Evolutionary conservation across 2,113 vertebrate species (phyloP), one percentile per base, ranked within the genome.

Genomic region (Struthidea cinerea): DNA sequence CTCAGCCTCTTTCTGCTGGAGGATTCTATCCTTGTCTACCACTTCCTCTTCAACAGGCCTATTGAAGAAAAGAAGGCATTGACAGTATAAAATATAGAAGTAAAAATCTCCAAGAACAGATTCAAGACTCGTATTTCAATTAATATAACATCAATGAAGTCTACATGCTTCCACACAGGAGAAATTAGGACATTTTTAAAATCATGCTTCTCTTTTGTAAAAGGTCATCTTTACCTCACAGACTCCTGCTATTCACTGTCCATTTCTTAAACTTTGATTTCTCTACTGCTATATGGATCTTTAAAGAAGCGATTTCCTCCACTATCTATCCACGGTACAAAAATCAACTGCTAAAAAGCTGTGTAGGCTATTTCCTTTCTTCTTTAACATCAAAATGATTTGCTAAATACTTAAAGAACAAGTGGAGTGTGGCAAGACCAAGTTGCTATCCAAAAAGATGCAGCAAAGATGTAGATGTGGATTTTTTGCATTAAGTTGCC

Each of bases 1-100:
- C 98, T 99, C 99, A 22, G 98, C 98, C 93, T 99, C 99, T 46
- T 99, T 99, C 97, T 99, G 98, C 93, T 99, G 96, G 69, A 99
- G 98, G 92, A 99, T 99, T 98, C 98, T 98, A 86, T 99, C 99
- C 90, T 99, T 99, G 96, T 99, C 99, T 88, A 99, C 53, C 69
- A 98, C 99, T 42, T 99, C 99, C 83, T 99, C 99, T 85, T 99
- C 99, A 81, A 98, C 98, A 64, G 98, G 98, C 87, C 99, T 99
- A 80, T 49, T 76, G 68, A 90, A 85, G 12, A 95, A 37, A 91
- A 93, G 47, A 57, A 76, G 0, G 0, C 6, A 86, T 8, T 30
- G 8, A 57, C 9, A 24, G 17, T 22, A 5, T 64, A 70, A 84
- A 49, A 49, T 24, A 82, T 2, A 70, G 41, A 78, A 83, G 44